Base-by-base conservation (phyloP, 2,888 invertebrate species). In the Eupithecia vulgata region DNA sequence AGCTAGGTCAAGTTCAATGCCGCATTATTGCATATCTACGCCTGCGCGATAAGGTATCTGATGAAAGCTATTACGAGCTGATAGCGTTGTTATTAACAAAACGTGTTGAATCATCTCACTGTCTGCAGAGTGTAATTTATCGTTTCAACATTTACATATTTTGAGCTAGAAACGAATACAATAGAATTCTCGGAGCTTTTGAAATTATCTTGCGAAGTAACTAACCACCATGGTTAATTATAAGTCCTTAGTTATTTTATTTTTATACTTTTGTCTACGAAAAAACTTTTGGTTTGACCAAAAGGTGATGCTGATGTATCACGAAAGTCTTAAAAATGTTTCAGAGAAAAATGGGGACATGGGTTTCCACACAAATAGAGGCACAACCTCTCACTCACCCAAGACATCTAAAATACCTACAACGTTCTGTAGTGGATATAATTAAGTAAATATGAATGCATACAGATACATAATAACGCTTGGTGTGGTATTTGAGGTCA, bases 1-100 rank as follows among this genome's bases (percentile, higher is more conserved):
- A 17, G 68, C 62, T 72, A 75, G 81, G 82, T 82, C 86, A 85
- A 86, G 84, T 84, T 81, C 82, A 81, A 76, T 17, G 76, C 73
- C 65, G 52, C 67, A 76, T 67, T 74, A 82, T 72, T 71, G 42
- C 57, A 21, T 64, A 37, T 48, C 64, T 34, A 64, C 62, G 61
- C 61, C 61, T 17, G 61, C 35, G 64, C 64, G 65, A 65, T 65
- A 65, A 65, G 25, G 5, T 42, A 42, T 40, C 34, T 15, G 65
- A 65, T 40, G 40, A 65, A 42, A 37, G 64, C 37, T 64, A n/a
- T 62, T 35, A 62, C 35, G 21, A 21, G n/a, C n/a, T 37, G 65
- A 65, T 65, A 65, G 65, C 40, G 40, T 4, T 64, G n/a, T 65
- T 10, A 42, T 13, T 40, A 35, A 62, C 17, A 7, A 37, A 40